These are phyloP conservation scores for Zygaena filipendulae DNA, from an alignment of 2,888 invertebrate species.

Conservation along the genomic window DNA sequence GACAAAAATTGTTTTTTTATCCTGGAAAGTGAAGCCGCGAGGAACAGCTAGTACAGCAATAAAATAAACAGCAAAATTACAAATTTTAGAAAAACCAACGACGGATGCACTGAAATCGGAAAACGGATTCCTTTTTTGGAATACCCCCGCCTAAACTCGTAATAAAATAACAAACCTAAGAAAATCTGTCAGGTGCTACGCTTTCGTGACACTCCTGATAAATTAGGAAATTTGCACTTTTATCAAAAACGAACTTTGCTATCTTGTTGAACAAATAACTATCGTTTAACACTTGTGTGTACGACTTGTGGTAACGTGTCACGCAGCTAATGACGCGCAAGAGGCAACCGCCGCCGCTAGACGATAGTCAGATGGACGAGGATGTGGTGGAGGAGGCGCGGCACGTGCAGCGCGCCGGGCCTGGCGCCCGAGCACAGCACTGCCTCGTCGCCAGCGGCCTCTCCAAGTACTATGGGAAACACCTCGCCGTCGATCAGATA, in stretches of 20 bases:
- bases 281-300: background rate
- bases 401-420: constrained; percentile 43
- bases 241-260: background rate
- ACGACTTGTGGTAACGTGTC: background rate
- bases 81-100: too few species aligned
- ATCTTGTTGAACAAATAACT: background rate
- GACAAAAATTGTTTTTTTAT: too few species aligned
- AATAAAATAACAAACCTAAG: too few species aligned
- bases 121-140: too few species aligned
- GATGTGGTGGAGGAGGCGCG: constrained; percentile 69
- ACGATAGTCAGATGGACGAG: constrained; percentile 45
- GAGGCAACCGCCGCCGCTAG: constrained; percentile 33
- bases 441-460: constrained; percentile 73
- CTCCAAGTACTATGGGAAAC: constrained; percentile 78
- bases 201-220: too few species aligned
- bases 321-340: constrained; percentile 29
- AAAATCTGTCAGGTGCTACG: too few species aligned
- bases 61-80: too few species aligned
- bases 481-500: constrained; percentile 83
- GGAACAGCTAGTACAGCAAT: too few species aligned
- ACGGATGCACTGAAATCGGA: too few species aligned
- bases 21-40: too few species aligned
- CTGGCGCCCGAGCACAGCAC: constrained; percentile 35
- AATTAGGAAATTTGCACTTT: background rate
- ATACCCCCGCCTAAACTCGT: too few species aligned